Conservation (phyloP, 1,140 invertebrate species). For the Tigriopus japonicus region DNA sequence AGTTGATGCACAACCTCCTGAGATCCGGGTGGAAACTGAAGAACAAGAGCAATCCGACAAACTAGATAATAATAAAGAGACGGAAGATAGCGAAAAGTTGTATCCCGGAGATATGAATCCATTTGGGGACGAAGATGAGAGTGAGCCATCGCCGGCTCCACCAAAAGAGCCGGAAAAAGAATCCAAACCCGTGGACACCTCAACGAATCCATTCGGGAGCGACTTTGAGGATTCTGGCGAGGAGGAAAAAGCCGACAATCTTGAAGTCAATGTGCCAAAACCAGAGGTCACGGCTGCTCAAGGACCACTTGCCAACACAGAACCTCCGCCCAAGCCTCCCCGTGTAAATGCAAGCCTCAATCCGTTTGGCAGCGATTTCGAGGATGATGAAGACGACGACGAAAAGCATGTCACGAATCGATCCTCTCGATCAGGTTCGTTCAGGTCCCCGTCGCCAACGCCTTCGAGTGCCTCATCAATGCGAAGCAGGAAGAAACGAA, state of each 20-base stretch:
- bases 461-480: background rate
- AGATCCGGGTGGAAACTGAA: too few species aligned
- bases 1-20: too few species aligned
- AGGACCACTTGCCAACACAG: too few species aligned
- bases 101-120: slow-evolving; percentile 64
- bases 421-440: background rate
- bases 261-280: background rate
- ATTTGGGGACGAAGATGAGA: slow-evolving; percentile 24
- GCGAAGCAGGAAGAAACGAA: slow-evolving; percentile 14
- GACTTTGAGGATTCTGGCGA: slow-evolving; percentile 38
- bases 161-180: slow-evolving; percentile 2
- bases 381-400: slow-evolving; percentile 40
- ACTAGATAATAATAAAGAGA: slow-evolving; percentile 17
- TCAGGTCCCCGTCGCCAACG: slow-evolving; percentile 8
- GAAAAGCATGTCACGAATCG: slow-evolving; percentile 20
- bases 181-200: background rate
- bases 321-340: background rate
- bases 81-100: slow-evolving; percentile 20
- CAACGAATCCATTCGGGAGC: slow-evolving; percentile 32
- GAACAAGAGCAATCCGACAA: background rate
- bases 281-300: background rate
- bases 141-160: background rate
- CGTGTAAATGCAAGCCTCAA: slow-evolving; percentile 26
- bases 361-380: slow-evolving; percentile 47
- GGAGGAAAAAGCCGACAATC: slow-evolving; percentile 22